Percentiles rank a stretch among this genome's conserved stretches.
Evolutionary conservation across 2,797 vertebrate species (phyloP).

Genomic region (Fringilla coelebs): DNA sequence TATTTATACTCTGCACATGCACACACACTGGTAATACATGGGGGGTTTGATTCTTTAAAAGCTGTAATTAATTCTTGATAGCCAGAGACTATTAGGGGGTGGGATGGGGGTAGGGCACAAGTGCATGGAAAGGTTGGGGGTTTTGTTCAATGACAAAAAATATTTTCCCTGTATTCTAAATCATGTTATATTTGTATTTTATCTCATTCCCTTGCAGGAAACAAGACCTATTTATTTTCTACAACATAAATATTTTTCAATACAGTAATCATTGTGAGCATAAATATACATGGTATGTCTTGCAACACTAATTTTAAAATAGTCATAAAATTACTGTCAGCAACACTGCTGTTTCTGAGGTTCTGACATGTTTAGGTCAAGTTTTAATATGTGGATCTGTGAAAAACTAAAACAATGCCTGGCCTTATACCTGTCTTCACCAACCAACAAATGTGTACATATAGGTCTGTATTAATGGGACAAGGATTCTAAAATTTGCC

Average conservation of each 20-base stretch:
- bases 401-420: neutral
- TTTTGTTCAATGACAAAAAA: neutral
- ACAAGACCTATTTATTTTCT: neutral
- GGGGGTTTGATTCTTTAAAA: neutral
- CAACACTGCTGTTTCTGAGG: neutral
- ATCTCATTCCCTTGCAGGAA: neutral
- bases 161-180: neutral
- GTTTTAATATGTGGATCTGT: neutral
- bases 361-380: neutral
- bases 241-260: neutral
- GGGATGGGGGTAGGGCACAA: neutral
- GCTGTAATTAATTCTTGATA: neutral
- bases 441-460: neutral
- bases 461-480: neutral
- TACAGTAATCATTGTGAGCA: neutral
- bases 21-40: neutral
- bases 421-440: neutral
- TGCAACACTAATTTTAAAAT: neutral
- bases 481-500: neutral
- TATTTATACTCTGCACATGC: neutral
- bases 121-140: neutral
- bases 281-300: neutral
- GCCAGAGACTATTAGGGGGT: neutral
- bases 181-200: neutral
- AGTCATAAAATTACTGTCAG: neutral